A percentile compares a stretch with the other conserved stretches of the same genome.
phyloP scores from a whole-genome alignment of 1,140 invertebrate species.

The Pomacea maculata region DNA sequence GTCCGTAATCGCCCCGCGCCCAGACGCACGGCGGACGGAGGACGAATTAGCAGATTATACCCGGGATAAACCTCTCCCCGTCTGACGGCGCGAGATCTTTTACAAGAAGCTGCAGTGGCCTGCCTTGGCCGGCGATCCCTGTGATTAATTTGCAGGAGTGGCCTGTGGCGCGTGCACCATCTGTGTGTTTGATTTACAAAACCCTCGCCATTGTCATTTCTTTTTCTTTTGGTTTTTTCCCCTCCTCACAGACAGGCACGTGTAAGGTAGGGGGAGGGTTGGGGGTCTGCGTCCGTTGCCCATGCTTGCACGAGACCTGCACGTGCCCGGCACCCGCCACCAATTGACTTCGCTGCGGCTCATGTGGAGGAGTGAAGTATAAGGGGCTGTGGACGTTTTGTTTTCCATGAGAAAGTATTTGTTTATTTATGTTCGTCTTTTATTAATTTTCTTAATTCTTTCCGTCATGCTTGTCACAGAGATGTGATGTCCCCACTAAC shows the following conservation, averaged over 20 bases:
- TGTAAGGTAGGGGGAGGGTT: neutral
- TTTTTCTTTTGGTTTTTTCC: conserved; percentile 13
- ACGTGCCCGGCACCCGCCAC: conserved; percentile 14
- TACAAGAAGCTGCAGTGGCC: conserved; percentile 10
- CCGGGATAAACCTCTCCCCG: conserved; percentile 22
- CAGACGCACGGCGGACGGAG: neutral
- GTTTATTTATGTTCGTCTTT: neutral
- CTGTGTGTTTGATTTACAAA: conserved; percentile 33
- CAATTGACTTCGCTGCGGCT: conserved; percentile 5
- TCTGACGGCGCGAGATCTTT: conserved; percentile 4
- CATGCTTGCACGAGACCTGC: conserved; percentile 26
- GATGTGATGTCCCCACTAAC: too few relatives aligned
- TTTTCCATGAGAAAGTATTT: neutral
- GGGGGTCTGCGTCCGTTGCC: conserved; percentile 3
- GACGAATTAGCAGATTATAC: conserved; percentile 30
- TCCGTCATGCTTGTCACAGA: too few relatives aligned
- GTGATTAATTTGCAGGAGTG: conserved; percentile 30
- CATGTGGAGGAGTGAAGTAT: neutral
- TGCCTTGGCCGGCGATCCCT: conserved; percentile 10
- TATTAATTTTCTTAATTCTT: too few relatives aligned
- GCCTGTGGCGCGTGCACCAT: conserved; percentile 14
- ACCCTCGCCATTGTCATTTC: neutral
- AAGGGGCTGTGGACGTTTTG: neutral
- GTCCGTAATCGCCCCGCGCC: conserved; percentile 22
- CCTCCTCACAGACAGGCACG: neutral